Evolutionary conservation across 2,888 invertebrate genomes (phyloP).

Genomic region (Lycia hirtaria): DNA sequence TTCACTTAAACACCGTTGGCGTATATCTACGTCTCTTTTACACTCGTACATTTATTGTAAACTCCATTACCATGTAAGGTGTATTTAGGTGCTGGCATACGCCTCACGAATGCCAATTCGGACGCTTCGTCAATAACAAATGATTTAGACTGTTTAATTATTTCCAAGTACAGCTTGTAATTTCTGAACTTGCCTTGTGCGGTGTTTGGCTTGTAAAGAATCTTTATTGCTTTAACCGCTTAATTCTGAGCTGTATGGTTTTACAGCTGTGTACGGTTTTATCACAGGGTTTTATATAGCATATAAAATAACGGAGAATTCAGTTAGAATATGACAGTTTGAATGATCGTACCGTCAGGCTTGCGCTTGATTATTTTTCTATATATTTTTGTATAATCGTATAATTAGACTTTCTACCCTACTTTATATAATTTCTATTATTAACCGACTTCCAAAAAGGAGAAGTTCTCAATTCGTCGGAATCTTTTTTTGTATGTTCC

Average conservation of each 20-base stretch:
- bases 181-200: not conserved
- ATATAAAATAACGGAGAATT: not conserved
- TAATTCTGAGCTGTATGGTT: not conserved
- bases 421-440: too few relatives aligned
- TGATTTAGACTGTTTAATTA: conserved; percentile 4
- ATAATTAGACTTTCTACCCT: too few relatives aligned
- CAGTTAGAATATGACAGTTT: not conserved
- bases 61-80: conserved; percentile 29
- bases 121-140: conserved; percentile 22
- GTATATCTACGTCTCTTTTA: conserved; percentile 11
- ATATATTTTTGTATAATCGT: too few relatives aligned
- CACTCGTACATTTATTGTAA: conserved; percentile 11
- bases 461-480: too few relatives aligned
- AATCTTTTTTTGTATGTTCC: too few relatives aligned
- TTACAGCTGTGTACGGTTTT: not conserved
- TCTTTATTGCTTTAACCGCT: conserved; percentile 2
- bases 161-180: conserved; percentile 4
- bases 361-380: too few relatives aligned
- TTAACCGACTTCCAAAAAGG: too few relatives aligned
- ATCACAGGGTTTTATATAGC: not conserved
- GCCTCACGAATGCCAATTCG: conserved; percentile 21
- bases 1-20: conserved; percentile 21
- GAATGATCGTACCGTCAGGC: too few relatives aligned
- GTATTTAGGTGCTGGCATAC: conserved; percentile 23
- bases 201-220: not conserved